Percentiles rank a stretch among this genome's conserved stretches.
Conservation (phyloP, 2,797 vertebrate genomes). For the Limnodromus scolopaceus region DNA sequence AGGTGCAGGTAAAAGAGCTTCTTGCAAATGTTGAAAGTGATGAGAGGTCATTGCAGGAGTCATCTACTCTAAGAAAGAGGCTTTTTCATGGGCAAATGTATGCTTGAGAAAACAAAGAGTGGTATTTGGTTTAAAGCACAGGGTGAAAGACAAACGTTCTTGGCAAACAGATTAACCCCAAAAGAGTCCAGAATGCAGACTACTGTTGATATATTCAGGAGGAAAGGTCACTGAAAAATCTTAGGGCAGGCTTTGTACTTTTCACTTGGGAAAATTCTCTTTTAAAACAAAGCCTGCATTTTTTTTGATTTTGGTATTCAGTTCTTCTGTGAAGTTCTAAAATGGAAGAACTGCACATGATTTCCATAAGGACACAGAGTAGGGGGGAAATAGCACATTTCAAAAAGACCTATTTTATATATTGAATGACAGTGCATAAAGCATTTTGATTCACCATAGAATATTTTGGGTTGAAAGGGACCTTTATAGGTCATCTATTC, state of each 20-base stretch:
- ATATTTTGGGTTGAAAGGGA: too few relatives aligned
- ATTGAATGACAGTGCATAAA: not conserved
- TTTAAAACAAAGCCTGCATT: not conserved
- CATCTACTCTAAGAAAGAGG: not conserved
- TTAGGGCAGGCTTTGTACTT: not conserved
- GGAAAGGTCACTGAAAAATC: not conserved
- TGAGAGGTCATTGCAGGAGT: not conserved
- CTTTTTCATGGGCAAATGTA: not conserved
- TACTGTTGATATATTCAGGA: not conserved
- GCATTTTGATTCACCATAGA: not conserved
- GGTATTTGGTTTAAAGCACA: not conserved
- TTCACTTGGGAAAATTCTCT: not conserved
- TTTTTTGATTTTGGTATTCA: not conserved
- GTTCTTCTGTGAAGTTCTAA: not conserved
- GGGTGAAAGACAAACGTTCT: not conserved
- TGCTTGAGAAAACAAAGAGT: not conserved
- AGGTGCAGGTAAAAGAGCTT: not conserved
- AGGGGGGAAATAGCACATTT: not conserved
- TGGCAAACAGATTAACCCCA: not conserved
- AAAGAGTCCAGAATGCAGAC: not conserved
- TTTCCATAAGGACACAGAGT: not conserved
- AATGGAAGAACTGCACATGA: not conserved
- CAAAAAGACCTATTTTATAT: not conserved
- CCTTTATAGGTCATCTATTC: not conserved
- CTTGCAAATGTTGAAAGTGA: not conserved